A percentile compares a stretch with the other conserved stretches of the same genome.
These are phyloP conservation scores for Terebella lapidaria DNA, from an alignment of 2,888 invertebrate genomes.

Conservation along the genomic window DNA sequence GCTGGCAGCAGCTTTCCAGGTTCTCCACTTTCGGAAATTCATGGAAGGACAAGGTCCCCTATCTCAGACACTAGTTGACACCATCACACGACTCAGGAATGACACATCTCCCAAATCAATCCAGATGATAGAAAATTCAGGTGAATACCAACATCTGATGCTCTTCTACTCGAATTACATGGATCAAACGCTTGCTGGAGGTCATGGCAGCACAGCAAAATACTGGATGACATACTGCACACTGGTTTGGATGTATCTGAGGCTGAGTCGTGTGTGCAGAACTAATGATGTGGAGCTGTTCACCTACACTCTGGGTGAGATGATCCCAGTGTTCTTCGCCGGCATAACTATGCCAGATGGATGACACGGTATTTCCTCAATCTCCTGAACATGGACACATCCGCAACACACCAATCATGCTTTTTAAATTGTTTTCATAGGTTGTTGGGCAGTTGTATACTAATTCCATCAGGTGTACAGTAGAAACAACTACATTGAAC, in stretches of 20 bases:
- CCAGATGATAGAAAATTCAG: background rate
- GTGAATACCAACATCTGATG: background rate
- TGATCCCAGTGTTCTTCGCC: conserved; percentile 5
- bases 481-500: no score
- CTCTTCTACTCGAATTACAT: background rate
- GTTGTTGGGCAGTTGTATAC: no score
- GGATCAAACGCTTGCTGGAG: background rate
- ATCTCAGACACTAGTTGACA: background rate
- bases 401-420: no score
- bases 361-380: conserved; percentile 22
- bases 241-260: background rate
- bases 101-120: background rate
- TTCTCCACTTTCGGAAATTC: background rate
- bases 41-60: background rate
- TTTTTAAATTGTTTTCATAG: no score
- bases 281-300: background rate
- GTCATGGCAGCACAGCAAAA: background rate
- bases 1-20: conserved; percentile 1
- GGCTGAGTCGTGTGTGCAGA: background rate
- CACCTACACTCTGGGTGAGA: background rate
- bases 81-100: background rate
- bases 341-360: conserved; percentile 25
- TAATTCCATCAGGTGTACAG: no score
- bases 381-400: conserved; percentile 19
- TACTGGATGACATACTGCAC: background rate